Evolutionary conservation across 2,113 vertebrate species (phyloP).

Genomic region (Meriones unguiculatus): DNA sequence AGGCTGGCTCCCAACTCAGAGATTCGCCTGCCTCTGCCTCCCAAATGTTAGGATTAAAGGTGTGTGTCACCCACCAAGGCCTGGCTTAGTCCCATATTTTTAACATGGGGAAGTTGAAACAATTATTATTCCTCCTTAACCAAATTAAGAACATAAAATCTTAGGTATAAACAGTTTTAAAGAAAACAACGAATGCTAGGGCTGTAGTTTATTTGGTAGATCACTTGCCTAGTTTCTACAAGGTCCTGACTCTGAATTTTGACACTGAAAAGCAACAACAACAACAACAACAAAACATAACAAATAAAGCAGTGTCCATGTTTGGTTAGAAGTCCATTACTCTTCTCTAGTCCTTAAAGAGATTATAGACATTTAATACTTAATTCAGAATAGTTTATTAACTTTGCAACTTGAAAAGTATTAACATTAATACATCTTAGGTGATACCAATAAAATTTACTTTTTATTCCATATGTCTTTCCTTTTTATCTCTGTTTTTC

Average conservation of each 20-base stretch:
- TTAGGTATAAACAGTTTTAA: conserved; percentile 26
- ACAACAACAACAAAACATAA: background rate
- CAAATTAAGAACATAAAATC: conserved; percentile 44
- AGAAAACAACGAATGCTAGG: background rate
- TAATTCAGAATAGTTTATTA: conserved; percentile 11
- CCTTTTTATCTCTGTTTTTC: background rate
- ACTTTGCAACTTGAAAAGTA: conserved; percentile 31
- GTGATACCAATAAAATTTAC: conserved; percentile 33
- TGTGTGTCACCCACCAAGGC: too few species aligned
- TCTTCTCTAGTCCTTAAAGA: background rate
- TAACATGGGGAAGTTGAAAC: conserved; percentile 17
- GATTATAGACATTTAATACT: conserved; percentile 7
- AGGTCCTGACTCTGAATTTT: too few species aligned
- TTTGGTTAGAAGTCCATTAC: conserved; percentile 54
- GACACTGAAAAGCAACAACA: background rate
- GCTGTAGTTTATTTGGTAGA: background rate
- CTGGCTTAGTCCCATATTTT: background rate
- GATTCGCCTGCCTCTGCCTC: too few species aligned
- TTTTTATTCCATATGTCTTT: background rate
- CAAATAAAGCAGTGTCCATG: background rate
- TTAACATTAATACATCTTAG: conserved; percentile 4
- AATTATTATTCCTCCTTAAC: background rate
- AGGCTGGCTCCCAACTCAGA: too few species aligned
- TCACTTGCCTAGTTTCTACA: background rate
- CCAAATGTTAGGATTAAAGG: too few species aligned